Percentiles rank a stretch among this genome's conserved stretches.
These are phyloP conservation scores for Trichomycterus rosablanca DNA, from an alignment of 2,113 vertebrate species.

Conservation along the genomic window DNA sequence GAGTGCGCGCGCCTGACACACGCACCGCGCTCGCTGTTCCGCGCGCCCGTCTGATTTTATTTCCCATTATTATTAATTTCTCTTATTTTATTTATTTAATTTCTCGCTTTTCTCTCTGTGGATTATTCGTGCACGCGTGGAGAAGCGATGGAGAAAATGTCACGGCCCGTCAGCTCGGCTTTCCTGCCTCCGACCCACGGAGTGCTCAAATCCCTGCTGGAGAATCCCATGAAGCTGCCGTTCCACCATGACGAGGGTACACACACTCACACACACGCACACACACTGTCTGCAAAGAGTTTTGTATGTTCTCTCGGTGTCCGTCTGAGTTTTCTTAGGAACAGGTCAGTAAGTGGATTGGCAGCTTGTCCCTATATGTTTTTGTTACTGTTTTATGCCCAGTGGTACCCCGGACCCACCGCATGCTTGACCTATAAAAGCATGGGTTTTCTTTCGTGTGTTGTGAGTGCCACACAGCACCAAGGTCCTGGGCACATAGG, in stretches of 20 bases:
- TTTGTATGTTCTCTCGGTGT: neutral
- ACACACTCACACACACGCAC: neutral
- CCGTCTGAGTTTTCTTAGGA: neutral
- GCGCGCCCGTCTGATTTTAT: neutral
- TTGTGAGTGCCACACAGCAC: no score
- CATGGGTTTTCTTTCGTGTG: no score
- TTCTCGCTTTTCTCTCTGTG: neutral
- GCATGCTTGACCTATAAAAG: no score
- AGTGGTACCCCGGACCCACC: no score
- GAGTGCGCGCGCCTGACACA: slow-evolving; percentile 6
- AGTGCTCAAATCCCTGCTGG: slow-evolving; percentile 93
- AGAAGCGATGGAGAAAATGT: slow-evolving; percentile 78
- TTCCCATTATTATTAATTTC: neutral
- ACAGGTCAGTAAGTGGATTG: no score
- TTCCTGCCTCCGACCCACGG: slow-evolving; percentile 92
- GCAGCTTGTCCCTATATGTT: no score
- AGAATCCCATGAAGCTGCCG: slow-evolving; percentile 92
- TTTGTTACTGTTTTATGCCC: no score
- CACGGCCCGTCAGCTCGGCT: slow-evolving; percentile 81
- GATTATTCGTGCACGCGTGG: slow-evolving; percentile 16
- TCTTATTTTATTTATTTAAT: neutral
- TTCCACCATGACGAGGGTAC: slow-evolving; percentile 90
- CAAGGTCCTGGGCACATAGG: no score
- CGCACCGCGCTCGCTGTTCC: slow-evolving; percentile 17
- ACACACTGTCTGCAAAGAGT: neutral